phyloP scores from a whole-genome alignment of 2,888 invertebrate species.

The Rotaria sp. region DNA sequence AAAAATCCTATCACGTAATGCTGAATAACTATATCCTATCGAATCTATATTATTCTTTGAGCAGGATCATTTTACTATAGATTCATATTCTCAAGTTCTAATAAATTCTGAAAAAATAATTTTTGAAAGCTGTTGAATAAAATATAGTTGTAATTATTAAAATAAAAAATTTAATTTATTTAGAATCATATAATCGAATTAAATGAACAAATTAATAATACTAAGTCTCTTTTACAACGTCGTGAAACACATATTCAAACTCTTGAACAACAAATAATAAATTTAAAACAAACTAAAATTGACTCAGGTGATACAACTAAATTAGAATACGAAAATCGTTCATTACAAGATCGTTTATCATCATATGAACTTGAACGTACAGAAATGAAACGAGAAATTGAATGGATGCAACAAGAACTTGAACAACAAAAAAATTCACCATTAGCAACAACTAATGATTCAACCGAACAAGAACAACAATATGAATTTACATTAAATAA shows the following conservation, averaged over 20 bases:
- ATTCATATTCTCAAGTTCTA: too few species aligned
- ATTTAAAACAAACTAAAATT: neutral
- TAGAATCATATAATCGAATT: conserved; percentile 37
- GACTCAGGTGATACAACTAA: neutral
- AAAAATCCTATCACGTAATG: too few species aligned
- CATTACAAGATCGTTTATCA: conserved; percentile 25
- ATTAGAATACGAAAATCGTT: conserved; percentile 4
- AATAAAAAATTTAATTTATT: neutral
- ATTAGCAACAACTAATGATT: conserved; percentile 35
- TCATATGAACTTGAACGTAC: conserved; percentile 81
- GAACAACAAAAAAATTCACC: conserved; percentile 40
- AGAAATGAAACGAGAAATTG: conserved; percentile 61
- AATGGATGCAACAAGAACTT: conserved; percentile 49
- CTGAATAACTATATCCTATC: too few species aligned
- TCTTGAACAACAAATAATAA: conserved; percentile 24
- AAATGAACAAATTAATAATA: conserved; percentile 34
- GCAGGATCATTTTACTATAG: too few species aligned
- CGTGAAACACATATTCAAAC: conserved; percentile 35
- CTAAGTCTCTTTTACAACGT: conserved; percentile 29
- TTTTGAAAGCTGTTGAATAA: too few species aligned
- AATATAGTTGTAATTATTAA: too few species aligned
- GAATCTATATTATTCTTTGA: too few species aligned
- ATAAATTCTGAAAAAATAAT: too few species aligned
- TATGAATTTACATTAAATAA: conserved; percentile 38
- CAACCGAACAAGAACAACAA: conserved; percentile 36